These are phyloP conservation scores for Heteromyza rotundicornis DNA, from an alignment of 2,888 invertebrate genomes.

Conservation along the genomic window DNA sequence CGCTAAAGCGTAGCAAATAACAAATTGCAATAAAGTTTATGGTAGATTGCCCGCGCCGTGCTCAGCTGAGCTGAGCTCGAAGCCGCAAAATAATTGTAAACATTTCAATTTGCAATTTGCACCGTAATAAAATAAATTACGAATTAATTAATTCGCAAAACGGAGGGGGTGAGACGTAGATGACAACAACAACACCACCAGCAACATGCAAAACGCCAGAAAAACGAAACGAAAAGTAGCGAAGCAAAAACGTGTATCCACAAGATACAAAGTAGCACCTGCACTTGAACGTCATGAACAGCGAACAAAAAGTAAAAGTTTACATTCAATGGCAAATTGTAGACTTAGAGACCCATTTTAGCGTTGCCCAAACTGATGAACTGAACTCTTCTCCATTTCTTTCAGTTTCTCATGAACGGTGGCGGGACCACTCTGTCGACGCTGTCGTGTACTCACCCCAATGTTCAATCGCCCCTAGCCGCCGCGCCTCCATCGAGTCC, in stretches of 20 bases:
- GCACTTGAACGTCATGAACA: too few relatives aligned
- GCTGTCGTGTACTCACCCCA: conserved; percentile 25
- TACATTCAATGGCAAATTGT: too few relatives aligned
- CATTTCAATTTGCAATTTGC: conserved; percentile 56
- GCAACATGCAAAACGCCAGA: not conserved
- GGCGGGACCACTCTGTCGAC: conserved; percentile 30
- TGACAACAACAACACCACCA: too few relatives aligned
- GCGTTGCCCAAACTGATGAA: too few relatives aligned
- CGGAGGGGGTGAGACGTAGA: not conserved
- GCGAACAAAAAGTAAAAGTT: too few relatives aligned
- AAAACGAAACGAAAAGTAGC: not conserved
- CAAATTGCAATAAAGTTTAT: conserved; percentile 1
- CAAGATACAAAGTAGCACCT: not conserved
- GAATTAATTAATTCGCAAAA: conserved; percentile 53
- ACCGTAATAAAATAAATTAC: conserved; percentile 51
- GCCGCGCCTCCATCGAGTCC: too few relatives aligned
- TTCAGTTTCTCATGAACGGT: conserved; percentile 36
- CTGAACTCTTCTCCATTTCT: conserved; percentile 21
- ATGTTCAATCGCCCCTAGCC: conserved; percentile 6
- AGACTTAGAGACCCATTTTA: too few relatives aligned
- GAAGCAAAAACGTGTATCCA: not conserved
- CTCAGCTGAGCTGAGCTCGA: not conserved
- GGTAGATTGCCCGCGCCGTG: not conserved
- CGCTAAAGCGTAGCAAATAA: not conserved
- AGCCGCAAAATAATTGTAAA: conserved; percentile 38